These are phyloP conservation scores for Gasterosteus aculeatus DNA, from an alignment of 2,113 vertebrate genomes.

Conservation along the genomic window DNA sequence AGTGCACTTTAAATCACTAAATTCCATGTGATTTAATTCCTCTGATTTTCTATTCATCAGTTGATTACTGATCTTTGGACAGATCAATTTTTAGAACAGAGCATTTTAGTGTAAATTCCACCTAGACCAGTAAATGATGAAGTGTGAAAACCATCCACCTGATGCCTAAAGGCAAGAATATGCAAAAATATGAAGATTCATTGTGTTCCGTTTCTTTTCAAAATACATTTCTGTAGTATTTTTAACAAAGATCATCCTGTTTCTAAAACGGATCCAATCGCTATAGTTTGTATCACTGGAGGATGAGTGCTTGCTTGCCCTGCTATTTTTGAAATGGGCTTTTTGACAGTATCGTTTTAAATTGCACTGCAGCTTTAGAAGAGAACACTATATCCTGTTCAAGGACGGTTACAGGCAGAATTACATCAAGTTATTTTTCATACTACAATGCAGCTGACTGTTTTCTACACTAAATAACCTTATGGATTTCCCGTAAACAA, in stretches of 20 bases:
- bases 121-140: not conserved
- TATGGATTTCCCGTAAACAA: not conserved
- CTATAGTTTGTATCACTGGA: not conserved
- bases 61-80: slow-evolving; percentile 20
- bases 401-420: not conserved
- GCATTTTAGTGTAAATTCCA: slow-evolving; percentile 10
- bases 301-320: not conserved
- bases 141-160: not conserved
- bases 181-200: not conserved
- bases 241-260: not conserved
- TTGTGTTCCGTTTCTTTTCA: not conserved
- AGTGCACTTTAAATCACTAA: not conserved
- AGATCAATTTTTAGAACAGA: not conserved
- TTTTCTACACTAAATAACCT: not conserved
- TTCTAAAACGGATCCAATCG: not conserved
- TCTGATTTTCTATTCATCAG: slow-evolving; percentile 5
- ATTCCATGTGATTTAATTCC: not conserved
- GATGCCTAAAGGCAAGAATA: not conserved
- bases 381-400: not conserved
- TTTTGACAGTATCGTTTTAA: not conserved
- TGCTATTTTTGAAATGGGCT: not conserved
- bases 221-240: not conserved
- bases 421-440: not conserved
- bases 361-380: not conserved
- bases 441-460: not conserved